Evolutionary conservation across 37 sponge, comb jelly and placozoan species (phyloP).

Genomic region (Hexactinellida sp.): DNA sequence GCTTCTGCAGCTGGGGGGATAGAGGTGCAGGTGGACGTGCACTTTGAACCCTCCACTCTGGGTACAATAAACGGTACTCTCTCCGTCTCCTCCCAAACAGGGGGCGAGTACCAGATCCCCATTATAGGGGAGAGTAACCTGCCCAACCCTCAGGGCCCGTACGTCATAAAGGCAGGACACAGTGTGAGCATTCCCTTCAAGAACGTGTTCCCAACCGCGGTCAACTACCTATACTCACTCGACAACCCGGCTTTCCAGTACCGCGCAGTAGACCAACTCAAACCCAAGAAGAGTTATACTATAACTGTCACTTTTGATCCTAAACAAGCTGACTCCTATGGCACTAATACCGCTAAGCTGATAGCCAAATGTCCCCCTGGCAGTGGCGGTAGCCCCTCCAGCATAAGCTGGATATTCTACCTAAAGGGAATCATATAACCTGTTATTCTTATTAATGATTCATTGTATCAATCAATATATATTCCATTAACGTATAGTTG

Average conservation of each 20-base stretch:
- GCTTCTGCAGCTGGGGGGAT: slow-evolving; percentile 70
- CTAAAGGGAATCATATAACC: slow-evolving; percentile 50
- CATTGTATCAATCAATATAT: not conserved
- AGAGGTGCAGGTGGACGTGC: slow-evolving; percentile 75
- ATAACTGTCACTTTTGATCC: slow-evolving; percentile 67
- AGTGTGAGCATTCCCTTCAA: slow-evolving; percentile 82
- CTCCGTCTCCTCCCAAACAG: slow-evolving; percentile 58
- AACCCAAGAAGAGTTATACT: slow-evolving; percentile 68
- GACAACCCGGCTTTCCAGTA: slow-evolving; percentile 80
- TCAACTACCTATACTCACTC: slow-evolving; percentile 54
- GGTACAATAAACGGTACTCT: slow-evolving; percentile 73
- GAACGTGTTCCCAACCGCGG: slow-evolving; percentile 64
- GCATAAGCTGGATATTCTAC: slow-evolving; percentile 75
- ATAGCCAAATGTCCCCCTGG: slow-evolving; percentile 42
- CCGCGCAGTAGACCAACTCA: slow-evolving; percentile 62
- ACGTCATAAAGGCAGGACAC: slow-evolving; percentile 60
- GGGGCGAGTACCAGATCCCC: slow-evolving; percentile 89
- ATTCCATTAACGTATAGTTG: not conserved
- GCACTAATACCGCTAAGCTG: slow-evolving; percentile 64
- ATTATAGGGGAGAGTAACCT: slow-evolving; percentile 75
- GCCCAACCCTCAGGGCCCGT: slow-evolving; percentile 94
- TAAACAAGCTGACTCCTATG: slow-evolving; percentile 38
- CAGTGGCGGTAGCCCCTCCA: slow-evolving; percentile 17
- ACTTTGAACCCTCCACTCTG: slow-evolving; percentile 77
- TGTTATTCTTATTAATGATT: slow-evolving; percentile 2